phyloP scores from a whole-genome alignment of 2,797 vertebrate genomes.

The Enteromius anoplus region DNA sequence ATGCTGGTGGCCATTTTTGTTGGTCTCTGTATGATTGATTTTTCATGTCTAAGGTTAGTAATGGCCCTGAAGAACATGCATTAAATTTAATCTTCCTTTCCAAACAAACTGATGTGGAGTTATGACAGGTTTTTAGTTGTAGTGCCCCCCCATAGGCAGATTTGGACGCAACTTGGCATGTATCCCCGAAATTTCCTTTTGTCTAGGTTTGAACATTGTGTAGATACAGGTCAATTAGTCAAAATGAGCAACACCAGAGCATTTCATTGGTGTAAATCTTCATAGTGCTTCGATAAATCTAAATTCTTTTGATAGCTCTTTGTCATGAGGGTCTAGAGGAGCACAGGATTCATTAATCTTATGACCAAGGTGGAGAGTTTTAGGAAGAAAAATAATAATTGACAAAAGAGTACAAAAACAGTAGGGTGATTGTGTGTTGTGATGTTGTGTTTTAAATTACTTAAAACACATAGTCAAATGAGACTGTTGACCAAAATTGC shows the following conservation, averaged over 20 bases:
- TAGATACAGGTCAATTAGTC: too few relatives aligned
- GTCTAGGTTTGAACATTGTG: not conserved
- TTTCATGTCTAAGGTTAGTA: not conserved
- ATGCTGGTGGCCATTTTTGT: not conserved
- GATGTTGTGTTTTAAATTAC: slow-evolving; percentile 66
- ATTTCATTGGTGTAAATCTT: not conserved
- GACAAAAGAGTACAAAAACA: not conserved
- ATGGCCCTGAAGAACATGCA: not conserved
- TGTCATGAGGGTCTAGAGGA: not conserved
- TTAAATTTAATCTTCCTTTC: not conserved
- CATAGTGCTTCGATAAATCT: not conserved
- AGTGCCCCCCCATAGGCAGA: not conserved
- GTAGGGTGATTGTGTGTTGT: not conserved
- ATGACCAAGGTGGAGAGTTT: not conserved
- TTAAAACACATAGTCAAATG: slow-evolving; percentile 69
- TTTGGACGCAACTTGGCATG: not conserved
- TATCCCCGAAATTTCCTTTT: not conserved
- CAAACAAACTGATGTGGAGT: not conserved
- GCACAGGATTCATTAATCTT: not conserved
- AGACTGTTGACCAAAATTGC: slow-evolving; percentile 65
- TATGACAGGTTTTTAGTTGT: not conserved
- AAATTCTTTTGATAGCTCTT: not conserved
- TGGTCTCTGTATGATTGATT: not conserved
- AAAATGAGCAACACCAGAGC: not conserved
- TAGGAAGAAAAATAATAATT: not conserved